Evolutionary conservation across 2,888 invertebrate species (phyloP).

Genomic region (Euspilapteryx auroguttella): DNA sequence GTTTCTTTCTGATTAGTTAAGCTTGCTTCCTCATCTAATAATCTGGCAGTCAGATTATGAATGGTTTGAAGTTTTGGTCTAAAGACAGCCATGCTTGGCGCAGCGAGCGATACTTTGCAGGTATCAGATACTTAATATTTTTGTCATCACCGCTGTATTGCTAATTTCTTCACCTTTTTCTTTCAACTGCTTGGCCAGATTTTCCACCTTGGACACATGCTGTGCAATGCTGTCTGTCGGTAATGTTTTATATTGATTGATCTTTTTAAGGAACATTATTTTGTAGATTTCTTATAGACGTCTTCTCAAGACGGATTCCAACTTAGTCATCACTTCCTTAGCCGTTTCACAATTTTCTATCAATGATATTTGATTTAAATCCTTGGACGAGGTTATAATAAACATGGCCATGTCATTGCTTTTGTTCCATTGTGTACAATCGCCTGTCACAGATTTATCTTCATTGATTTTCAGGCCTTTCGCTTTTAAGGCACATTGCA

Average conservation of each 20-base stretch:
- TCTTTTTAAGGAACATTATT: conserved; percentile 10
- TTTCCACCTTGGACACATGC: conserved; percentile 12
- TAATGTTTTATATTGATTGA: conserved; percentile 11
- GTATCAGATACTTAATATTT: conserved; percentile 13
- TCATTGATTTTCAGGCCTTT: conserved; percentile 4
- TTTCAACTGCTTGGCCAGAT: conserved; percentile 10
- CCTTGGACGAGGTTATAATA: conserved; percentile 8
- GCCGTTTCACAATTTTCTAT: no score
- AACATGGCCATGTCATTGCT: conserved; percentile 9
- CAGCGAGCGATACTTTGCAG: conserved; percentile 10
- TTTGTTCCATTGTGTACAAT: conserved; percentile 9
- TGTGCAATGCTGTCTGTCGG: conserved; percentile 11
- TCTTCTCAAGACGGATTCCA: conserved; percentile 10
- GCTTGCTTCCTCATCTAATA: conserved; percentile 10
- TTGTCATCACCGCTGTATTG: conserved; percentile 13
- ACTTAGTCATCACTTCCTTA: conserved; percentile 9
- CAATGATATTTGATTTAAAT: conserved; percentile 8
- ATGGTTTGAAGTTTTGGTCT: conserved; percentile 9
- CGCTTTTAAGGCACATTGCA: conserved; percentile 3
- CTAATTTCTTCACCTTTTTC: conserved; percentile 13
- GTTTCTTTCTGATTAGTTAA: conserved; percentile 7
- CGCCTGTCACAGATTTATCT: no score
- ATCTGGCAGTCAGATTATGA: conserved; percentile 10
- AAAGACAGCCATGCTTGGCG: conserved; percentile 13
- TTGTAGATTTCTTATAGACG: conserved; percentile 8